phyloP scores from a whole-genome alignment of 2,888 invertebrate genomes.

The Oegoconia quadripuncta region DNA sequence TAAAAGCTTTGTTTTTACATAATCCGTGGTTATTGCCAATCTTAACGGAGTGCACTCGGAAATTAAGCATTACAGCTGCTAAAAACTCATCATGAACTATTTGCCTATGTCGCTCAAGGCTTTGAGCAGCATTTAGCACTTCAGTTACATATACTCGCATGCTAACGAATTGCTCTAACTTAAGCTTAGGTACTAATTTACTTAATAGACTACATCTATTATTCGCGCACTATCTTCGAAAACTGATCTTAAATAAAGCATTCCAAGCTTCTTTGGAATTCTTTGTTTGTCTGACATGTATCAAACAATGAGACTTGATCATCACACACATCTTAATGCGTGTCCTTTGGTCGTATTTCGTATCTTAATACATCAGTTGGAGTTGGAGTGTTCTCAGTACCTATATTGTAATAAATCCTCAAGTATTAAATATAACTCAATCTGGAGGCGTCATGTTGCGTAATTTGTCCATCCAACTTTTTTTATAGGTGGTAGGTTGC shows the following conservation, averaged over 20 bases:
- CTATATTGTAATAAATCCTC: neutral
- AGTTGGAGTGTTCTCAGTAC: neutral
- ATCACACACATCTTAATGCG: neutral
- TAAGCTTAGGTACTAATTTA: neutral
- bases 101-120: neutral
- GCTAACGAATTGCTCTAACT: neutral
- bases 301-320: neutral
- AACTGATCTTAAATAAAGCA: neutral
- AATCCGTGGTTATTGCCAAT: slow-evolving; percentile 2
- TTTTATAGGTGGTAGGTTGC: slow-evolving; percentile 1
- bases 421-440: neutral
- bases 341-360: neutral
- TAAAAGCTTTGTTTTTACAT: slow-evolving; percentile 1
- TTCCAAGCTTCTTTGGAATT: neutral
- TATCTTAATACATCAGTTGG: neutral
- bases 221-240: neutral
- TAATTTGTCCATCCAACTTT: neutral
- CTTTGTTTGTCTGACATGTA: neutral
- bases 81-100: slow-evolving; percentile 1
- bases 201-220: slow-evolving; percentile 1
- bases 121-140: neutral
- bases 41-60: neutral
- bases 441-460: neutral
- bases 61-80: neutral
- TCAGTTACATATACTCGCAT: neutral